Percentiles rank a stretch among this genome's conserved stretches.
Evolutionary conservation across 2,797 vertebrate genomes (phyloP).

Genomic region (Tinamus major): DNA sequence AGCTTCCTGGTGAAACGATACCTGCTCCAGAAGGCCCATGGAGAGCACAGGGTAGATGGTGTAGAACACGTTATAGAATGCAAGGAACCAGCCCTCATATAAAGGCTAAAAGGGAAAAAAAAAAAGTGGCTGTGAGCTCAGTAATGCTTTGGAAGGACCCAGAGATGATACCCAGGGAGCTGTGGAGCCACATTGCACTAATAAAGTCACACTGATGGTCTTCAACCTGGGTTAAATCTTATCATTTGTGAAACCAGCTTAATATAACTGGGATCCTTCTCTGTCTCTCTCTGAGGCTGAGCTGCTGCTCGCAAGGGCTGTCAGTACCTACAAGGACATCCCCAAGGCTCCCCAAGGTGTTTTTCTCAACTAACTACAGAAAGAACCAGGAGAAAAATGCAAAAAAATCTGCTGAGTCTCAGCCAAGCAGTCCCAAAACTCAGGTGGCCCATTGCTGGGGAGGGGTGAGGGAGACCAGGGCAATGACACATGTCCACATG

Average conservation of each 20-base stretch:
- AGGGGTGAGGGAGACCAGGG: neutral
- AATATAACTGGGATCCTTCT: fast-evolving
- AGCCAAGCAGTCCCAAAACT: neutral
- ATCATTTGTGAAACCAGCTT: neutral
- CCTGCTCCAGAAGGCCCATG: conserved; percentile 91
- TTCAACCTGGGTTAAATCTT: neutral
- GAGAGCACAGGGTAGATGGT: conserved; percentile 83
- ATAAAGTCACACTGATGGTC: neutral
- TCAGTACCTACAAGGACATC: neutral
- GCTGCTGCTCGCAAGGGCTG: neutral
- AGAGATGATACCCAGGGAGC: neutral
- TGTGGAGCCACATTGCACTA: neutral
- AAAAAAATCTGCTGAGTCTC: neutral
- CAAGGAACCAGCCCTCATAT: conserved; percentile 93
- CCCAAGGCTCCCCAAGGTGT: neutral
- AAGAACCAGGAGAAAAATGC: neutral
- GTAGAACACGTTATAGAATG: conserved; percentile 88
- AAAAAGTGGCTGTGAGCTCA: neutral
- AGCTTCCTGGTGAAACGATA: neutral
- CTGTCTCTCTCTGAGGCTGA: fast-evolving
- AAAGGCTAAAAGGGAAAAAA: conserved; percentile 82
- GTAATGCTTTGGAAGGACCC: neutral
- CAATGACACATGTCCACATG: fast-evolving
- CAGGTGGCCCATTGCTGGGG: neutral
- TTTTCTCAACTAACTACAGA: neutral